A percentile compares a stretch with the other conserved stretches of the same genome.
Evolutionary conservation across 1,140 invertebrate genomes (phyloP).

Genomic region (Ruditapes philippinarum): DNA sequence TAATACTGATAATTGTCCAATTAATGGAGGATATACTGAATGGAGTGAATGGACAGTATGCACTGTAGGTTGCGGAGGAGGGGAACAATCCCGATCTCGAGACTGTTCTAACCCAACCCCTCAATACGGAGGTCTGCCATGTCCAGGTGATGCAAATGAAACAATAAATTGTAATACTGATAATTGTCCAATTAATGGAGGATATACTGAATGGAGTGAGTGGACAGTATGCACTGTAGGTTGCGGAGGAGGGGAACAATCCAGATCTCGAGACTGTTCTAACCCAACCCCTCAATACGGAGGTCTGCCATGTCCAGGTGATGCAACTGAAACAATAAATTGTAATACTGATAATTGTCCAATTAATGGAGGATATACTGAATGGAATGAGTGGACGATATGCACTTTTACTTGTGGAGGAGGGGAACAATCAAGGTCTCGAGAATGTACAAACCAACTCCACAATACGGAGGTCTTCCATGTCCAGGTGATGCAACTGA

Average conservation of each 20-base stretch:
- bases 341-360: constrained; percentile 12
- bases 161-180: constrained; percentile 51
- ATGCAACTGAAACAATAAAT: neutral
- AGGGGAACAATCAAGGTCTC: constrained; percentile 14
- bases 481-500: neutral
- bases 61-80: constrained; percentile 65
- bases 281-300: neutral
- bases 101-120: constrained; percentile 66
- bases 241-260: constrained; percentile 4
- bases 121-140: constrained; percentile 53
- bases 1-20: constrained; percentile 32
- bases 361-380: constrained; percentile 15
- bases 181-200: constrained; percentile 55
- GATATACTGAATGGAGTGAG: constrained; percentile 28
- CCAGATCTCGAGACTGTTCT: neutral
- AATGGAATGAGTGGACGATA: neutral
- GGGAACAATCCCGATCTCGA: constrained; percentile 35
- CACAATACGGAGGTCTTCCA: neutral
- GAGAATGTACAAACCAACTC: neutral
- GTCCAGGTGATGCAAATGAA: constrained; percentile 26
- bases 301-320: neutral
- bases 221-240: constrained; percentile 18
- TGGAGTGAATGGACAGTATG: constrained; percentile 44
- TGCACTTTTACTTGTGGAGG: constrained; percentile 4
- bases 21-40: constrained; percentile 66